Percentiles rank a stretch among this genome's conserved stretches.
phyloP scores from a whole-genome alignment of 2,797 vertebrate species.

The Lophius americanus region DNA sequence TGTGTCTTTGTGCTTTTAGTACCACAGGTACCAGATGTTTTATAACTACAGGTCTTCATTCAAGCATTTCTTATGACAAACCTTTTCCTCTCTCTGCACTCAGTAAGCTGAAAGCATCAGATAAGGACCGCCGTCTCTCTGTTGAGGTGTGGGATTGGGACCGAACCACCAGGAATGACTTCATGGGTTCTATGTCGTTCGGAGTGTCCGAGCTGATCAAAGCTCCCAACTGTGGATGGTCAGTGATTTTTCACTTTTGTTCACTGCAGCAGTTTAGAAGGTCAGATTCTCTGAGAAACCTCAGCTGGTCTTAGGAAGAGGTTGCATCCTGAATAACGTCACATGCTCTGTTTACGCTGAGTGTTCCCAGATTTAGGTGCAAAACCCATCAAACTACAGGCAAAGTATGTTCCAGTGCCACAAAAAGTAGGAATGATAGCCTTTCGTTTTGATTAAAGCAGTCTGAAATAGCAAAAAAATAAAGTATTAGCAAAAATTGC shows the following conservation, averaged over 20 bases:
- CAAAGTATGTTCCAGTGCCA: too few species aligned
- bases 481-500: too few species aligned
- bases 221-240: slow-evolving; percentile 91
- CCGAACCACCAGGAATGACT: slow-evolving; percentile 95
- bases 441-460: too few species aligned
- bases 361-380: too few species aligned
- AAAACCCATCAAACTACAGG: too few species aligned
- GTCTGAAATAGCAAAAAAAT: too few species aligned
- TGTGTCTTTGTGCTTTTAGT: not conserved
- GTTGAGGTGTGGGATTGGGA: slow-evolving; percentile 99
- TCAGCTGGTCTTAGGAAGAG: not conserved
- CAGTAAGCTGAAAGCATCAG: slow-evolving; percentile 92
- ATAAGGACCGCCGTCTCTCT: slow-evolving; percentile 95
- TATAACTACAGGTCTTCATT: too few species aligned
- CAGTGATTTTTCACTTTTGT: slow-evolving; percentile 57
- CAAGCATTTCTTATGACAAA: too few species aligned
- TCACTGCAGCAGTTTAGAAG: not conserved
- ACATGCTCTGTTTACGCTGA: too few species aligned
- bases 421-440: too few species aligned
- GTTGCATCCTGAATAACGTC: too few species aligned
- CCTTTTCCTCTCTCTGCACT: not conserved
- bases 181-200: slow-evolving; percentile 99
- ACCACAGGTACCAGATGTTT: not conserved
- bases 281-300: not conserved
- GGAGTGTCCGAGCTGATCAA: slow-evolving; percentile 98